Evolutionary conservation across 1,140 invertebrate genomes (phyloP), one percentile per base, ranked within the genome.

Genomic region (Oedothorax gibbosus): DNA sequence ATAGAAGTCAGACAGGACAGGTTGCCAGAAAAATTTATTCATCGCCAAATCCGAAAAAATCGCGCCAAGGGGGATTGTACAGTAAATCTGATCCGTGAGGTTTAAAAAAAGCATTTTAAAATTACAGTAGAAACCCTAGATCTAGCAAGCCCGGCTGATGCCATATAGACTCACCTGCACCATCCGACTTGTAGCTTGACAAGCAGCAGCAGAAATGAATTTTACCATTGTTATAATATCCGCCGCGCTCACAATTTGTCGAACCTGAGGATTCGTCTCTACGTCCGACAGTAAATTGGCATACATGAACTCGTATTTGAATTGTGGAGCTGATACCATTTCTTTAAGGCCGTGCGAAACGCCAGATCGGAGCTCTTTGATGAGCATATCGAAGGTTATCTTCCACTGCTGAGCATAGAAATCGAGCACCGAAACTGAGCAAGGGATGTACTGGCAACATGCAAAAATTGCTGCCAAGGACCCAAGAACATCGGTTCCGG

Each of bases 191-290:
- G 72, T 75, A 20, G 20, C 10, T 11, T 18, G 10, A 12, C 72
- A 57, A 7, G 53, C 72, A 57, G 72, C 72, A 9, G 72, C 72
- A 56, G 72, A 75, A 20, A 75, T 75, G 20, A 75, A 75, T 20
- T 75, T 75, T 11, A 75, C 49, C 72, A 75, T 75, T 20, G 53
- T 75, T 20, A 75, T 15, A 18, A 75, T 57, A 57, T 75, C 72
- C 9, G 72, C 72, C 20, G 15, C 10, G 11, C 15, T 9, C 15
- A 75, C 2, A 14, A 20, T 20, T 20, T 60, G 7, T 7, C 60
- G 56, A 6, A 75, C 72, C 7, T 20, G 10, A 21, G 15, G n/a
- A 12, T 21, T 56, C 8, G n/a, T 10, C 14, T 53, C 7, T 2
- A 66, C 64, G 9, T 66, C 18, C 12, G 51, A 10, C 7, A 75